Percentiles rank a stretch among this genome's conserved stretches.
Evolutionary conservation across 2,888 invertebrate genomes (phyloP).

Genomic region (Coelogynopora nodosa): DNA sequence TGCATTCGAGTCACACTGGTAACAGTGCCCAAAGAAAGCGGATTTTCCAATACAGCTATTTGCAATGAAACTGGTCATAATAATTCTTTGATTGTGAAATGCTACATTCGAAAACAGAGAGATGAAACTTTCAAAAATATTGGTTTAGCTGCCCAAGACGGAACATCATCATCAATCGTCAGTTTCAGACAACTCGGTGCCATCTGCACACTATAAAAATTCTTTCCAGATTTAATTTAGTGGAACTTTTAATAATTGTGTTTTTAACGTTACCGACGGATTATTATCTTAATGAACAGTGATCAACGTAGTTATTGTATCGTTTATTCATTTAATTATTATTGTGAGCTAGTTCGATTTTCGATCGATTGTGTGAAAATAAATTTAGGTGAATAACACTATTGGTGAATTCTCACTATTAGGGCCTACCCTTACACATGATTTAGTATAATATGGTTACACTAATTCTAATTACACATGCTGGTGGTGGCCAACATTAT

Average conservation of each 20-base stretch:
- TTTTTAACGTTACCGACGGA: background rate
- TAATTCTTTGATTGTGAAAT: background rate
- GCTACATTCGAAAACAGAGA: background rate
- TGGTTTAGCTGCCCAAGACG: background rate
- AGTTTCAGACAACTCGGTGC: background rate
- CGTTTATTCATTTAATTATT: background rate
- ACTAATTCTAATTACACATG: too few species aligned
- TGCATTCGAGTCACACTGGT: background rate
- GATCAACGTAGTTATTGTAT: background rate
- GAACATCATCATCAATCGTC: background rate
- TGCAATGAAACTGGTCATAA: background rate
- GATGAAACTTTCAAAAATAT: background rate
- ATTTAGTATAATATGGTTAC: background rate
- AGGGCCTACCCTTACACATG: background rate
- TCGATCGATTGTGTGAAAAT: background rate
- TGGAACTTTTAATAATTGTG: background rate
- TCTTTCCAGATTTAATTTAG: background rate
- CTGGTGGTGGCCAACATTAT: too few species aligned
- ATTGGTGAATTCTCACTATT: background rate
- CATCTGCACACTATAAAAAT: background rate
- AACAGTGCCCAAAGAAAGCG: background rate
- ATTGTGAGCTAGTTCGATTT: background rate
- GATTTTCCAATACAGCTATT: background rate
- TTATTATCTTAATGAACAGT: background rate
- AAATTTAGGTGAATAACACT: background rate